Base-by-base conservation (phyloP, 1,140 invertebrate genomes). In the Triops longicaudatus region DNA sequence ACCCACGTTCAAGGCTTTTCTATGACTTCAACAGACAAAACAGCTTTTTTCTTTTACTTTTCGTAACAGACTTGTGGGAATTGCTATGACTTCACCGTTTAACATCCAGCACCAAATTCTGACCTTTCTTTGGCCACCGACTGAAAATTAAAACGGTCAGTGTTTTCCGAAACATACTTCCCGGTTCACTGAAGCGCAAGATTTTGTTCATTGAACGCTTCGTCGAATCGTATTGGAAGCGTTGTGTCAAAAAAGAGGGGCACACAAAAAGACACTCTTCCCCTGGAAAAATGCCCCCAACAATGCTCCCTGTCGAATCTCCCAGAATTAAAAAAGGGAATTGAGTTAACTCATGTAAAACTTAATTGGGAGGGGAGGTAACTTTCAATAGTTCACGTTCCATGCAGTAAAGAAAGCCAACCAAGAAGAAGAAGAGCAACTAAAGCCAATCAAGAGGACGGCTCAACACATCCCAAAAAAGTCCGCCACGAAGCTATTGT, bases 201-300 rank as follows among this genome's bases (percentile, higher is more conserved):
- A 63, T 63, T 63, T 63, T 63, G 50, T 63, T 63, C 50, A 63
- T 63, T 63, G 50, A 63, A 63, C 50, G 50, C 50, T 63, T 14
- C 50, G 50, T 63, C 50, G 22, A 17, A 63, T 63, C 50, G 50
- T 63, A 63, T 63, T 22, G 50, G 50, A 22, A 22, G 50, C 10
- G 50, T 63, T 22, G 17, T 63, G 50, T 63, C 50, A 63, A 63
- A 63, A 63, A 6, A 37, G 31, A 37, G 31, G 7, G 31, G 31
- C 31, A 37, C 31, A 37, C 31, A 37, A 37, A 37, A 37, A 37
- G 31, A 37, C 31, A 2, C 2, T 37, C 2, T 37, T 37, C 31
- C 31, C 31, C 31, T 37, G 2, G 31, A 2, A 2, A 37, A 37
- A 2, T 37, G 31, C 31, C 31, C 31, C 31, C 31, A 37, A 37